Evolutionary conservation across 2,888 invertebrate species (phyloP), one percentile per base, ranked within the genome.

Genomic region (Malthinus seriepunctatus): DNA sequence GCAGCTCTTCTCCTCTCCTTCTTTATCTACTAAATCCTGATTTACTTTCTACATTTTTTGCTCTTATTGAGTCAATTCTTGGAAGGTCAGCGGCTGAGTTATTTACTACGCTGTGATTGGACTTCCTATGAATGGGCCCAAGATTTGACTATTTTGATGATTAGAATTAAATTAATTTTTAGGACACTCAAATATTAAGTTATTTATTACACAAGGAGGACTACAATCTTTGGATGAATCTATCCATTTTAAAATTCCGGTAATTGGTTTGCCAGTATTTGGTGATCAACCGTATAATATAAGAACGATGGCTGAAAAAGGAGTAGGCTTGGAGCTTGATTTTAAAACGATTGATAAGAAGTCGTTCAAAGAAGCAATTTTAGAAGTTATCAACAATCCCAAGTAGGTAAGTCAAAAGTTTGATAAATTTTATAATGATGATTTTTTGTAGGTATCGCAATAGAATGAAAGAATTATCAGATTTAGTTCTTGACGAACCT

Each of bases 241-340:
- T 8, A 56, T 72, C 10, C 50, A 57, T 34, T 62, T 60, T 32
- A 49, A 63, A 48, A 67, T 71, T 8, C 73, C 73, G 0, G 60
- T 73, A 45, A 45, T 74, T 10, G 58, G 64, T 5, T 66, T 73
- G 38, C 73, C 72, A 32, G 67, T 73, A 42, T 68, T 69, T 50
- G 69, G 46, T 11, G 73, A 73, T 56, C 73, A 73, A 48, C 60
- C 51, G 37, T 55, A 48, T 14, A 73, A 73, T 60, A 64, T 23
- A 23, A 23, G 23, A 23, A 2, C 3, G 5, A 23, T 14, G 39
- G 15, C 12, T n/a, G 23, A 23, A 42, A n/a, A n/a, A 42, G 15
- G 15, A 15, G n/a, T 15, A 2, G 71, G 70, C 3, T 71, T 78
- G 15, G 79, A 78, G 2, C n/a, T 79, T 0, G 71, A 76, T 9